Conservation (phyloP, 2,888 invertebrate genomes). For the Xanthia togata region DNA sequence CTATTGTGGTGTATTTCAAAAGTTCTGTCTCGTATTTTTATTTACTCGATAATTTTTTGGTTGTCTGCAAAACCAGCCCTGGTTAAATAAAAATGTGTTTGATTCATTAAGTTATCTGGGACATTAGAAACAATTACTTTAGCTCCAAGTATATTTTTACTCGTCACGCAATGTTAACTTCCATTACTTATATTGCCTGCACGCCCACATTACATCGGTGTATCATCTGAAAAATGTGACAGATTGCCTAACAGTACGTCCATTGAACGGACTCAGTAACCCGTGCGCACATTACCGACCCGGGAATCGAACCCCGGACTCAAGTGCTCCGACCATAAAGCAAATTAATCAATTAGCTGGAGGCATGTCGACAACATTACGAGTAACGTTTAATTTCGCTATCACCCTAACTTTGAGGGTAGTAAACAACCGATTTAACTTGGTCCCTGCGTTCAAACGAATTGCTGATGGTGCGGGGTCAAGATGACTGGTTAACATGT, state of each 20-base stretch:
- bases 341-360: conserved; percentile 90
- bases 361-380: conserved; percentile 90
- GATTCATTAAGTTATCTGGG: background rate
- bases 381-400: conserved; percentile 88
- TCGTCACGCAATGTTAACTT: conserved; percentile 55
- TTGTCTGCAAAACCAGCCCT: background rate
- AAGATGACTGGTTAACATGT: conserved; percentile 66
- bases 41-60: background rate
- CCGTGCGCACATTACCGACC: conserved; percentile 84
- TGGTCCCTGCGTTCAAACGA: conserved; percentile 61
- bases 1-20: background rate
- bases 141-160: background rate
- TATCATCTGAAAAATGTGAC: conserved; percentile 84
- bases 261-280: conserved; percentile 82
- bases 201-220: conserved; percentile 62
- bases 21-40: background rate
- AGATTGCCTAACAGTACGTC: conserved; percentile 88
- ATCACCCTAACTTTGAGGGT: conserved; percentile 77
- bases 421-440: conserved; percentile 70
- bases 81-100: background rate
- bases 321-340: conserved; percentile 89
- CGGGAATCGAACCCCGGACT: conserved; percentile 85
- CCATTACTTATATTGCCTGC: conserved; percentile 74
- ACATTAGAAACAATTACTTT: background rate
- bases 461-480: conserved; percentile 66